A percentile compares a stretch with the other conserved stretches of the same genome.
These are phyloP conservation scores for Cephus spinipes DNA, from an alignment of 2,888 invertebrate species.

Conservation along the genomic window DNA sequence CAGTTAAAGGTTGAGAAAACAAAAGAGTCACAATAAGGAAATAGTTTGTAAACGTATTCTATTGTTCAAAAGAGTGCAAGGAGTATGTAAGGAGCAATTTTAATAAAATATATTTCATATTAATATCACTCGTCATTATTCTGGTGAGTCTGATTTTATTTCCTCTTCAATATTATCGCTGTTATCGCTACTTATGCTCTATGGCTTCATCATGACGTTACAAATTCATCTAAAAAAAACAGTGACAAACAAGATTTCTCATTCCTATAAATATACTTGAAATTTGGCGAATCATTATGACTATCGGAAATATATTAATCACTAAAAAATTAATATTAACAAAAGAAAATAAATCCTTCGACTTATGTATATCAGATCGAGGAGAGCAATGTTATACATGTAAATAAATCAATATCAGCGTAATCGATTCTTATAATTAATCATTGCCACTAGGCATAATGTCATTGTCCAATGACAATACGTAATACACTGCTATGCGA, in stretches of 20 bases:
- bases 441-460: neutral
- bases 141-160: neutral
- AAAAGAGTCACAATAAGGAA: neutral
- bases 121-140: neutral
- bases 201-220: neutral
- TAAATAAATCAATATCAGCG: neutral
- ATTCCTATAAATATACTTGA: neutral
- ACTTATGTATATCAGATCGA: no score
- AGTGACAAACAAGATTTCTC: neutral
- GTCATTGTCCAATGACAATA: neutral
- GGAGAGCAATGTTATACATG: neutral
- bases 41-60: neutral
- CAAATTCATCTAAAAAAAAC: neutral
- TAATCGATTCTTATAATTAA: neutral
- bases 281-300: neutral
- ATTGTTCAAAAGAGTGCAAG: neutral
- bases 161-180: neutral
- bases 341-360: no score
- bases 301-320: neutral
- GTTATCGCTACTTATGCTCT: neutral
- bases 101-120: neutral
- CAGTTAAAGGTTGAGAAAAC: conserved; percentile 20
- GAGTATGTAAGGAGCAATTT: neutral
- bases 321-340: no score
- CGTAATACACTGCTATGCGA: neutral